Evolutionary conservation across 2,888 invertebrate genomes (phyloP).

Genomic region (Lepidocyrtoides sp.): DNA sequence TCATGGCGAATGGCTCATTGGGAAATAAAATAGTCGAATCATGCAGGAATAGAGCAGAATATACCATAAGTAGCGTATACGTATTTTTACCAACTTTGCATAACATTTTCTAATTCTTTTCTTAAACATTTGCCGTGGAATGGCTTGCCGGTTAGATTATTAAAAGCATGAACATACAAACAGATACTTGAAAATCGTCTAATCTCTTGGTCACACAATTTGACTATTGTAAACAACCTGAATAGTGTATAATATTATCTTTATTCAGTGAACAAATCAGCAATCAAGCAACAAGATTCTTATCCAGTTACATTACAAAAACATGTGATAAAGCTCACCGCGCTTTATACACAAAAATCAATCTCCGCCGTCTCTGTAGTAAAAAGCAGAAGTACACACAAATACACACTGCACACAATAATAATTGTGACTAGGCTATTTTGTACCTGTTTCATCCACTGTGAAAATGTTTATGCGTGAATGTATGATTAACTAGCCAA

Average conservation of each 20-base stretch:
- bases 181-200: background rate
- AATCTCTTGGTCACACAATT: constrained; percentile 49
- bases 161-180: too few species aligned
- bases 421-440: constrained; percentile 3
- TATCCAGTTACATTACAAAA: constrained; percentile 58
- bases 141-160: background rate
- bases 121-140: constrained; percentile 4
- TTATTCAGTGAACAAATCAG: constrained; percentile 65
- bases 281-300: constrained; percentile 69
- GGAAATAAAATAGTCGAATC: background rate
- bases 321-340: constrained; percentile 60
- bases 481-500: constrained; percentile 75
- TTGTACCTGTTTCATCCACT: constrained; percentile 13
- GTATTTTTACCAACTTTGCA: background rate
- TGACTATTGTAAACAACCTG: constrained; percentile 38
- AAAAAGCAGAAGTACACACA: background rate
- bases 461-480: constrained; percentile 65
- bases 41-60: constrained; percentile 10
- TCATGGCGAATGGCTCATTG: background rate
- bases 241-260: constrained; percentile 49
- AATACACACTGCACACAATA: background rate
- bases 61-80: background rate
- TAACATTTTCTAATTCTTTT: background rate
- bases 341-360: constrained; percentile 34
- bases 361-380: background rate